phyloP scores from a whole-genome alignment of 2,797 vertebrate species.

The Merluccius polli region DNA sequence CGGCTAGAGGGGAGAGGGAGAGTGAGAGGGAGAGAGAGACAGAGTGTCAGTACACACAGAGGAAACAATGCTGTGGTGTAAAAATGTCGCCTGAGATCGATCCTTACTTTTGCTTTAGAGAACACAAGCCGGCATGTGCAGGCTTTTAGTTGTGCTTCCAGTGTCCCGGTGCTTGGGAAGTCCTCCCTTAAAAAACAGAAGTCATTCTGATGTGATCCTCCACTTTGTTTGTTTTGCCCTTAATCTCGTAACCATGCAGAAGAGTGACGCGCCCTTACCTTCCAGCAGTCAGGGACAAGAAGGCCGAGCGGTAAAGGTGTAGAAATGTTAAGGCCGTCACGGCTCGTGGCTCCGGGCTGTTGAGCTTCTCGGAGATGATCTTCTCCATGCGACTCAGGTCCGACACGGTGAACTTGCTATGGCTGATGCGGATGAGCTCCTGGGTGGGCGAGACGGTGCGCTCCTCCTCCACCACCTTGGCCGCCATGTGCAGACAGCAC shows the following conservation, averaged over 20 bases:
- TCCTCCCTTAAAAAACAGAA: conserved; percentile 81
- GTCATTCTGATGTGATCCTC: conserved; percentile 46
- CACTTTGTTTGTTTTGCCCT: conserved; percentile 18
- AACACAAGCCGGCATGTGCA: conserved; percentile 92
- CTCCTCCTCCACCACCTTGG: conserved; percentile 84
- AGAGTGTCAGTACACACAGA: not conserved
- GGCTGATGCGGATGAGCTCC: conserved; percentile 95
- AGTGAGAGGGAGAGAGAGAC: not conserved
- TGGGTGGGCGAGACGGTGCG: conserved; percentile 81
- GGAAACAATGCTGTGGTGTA: conserved; percentile 11
- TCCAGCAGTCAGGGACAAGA: conserved; percentile 79
- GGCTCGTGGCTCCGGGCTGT: conserved; percentile 86
- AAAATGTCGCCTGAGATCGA: conserved; percentile 39
- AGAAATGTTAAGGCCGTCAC: conserved; percentile 98
- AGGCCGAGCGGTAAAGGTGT: conserved; percentile 87
- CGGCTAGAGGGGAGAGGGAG: conserved; percentile 70
- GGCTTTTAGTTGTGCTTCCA: conserved; percentile 97
- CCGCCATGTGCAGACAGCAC: conserved; percentile 89
- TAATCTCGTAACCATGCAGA: conserved; percentile 33
- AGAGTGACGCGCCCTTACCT: conserved; percentile 66
- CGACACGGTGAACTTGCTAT: conserved; percentile 95
- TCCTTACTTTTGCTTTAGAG: conserved; percentile 95
- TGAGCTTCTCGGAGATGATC: conserved; percentile 93
- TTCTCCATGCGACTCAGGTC: conserved; percentile 96
- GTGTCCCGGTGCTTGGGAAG: conserved; percentile 86